Evolutionary conservation across 2,888 invertebrate species (phyloP).

Genomic region (Diogma glabrata): DNA sequence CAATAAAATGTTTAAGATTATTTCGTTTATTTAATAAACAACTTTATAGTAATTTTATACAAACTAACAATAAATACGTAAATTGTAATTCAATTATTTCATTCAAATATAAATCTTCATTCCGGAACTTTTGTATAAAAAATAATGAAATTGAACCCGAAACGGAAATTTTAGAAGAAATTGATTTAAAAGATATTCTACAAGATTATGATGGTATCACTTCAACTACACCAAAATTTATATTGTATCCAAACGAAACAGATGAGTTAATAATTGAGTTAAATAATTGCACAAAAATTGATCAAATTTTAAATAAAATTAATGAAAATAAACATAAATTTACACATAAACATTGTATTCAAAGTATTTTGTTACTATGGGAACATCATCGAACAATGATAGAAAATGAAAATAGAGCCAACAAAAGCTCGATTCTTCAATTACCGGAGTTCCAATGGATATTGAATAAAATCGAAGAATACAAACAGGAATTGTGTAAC

Average conservation of each 20-base stretch:
- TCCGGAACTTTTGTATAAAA: conserved; percentile 3
- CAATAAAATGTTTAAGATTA: no score
- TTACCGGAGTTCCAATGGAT: neutral
- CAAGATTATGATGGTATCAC: neutral
- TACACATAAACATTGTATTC: neutral
- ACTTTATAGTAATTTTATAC: no score
- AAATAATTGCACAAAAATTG: no score
- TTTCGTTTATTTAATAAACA: no score
- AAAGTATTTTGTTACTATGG: neutral
- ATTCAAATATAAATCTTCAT: no score
- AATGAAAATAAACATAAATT: neutral
- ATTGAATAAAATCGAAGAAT: neutral
- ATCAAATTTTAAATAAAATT: no score
- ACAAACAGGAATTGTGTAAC: neutral
- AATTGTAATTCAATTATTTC: no score
- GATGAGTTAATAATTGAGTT: neutral
- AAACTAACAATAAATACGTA: no score
- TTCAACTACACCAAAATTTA: neutral
- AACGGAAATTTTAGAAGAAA: neutral
- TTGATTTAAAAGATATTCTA: neutral
- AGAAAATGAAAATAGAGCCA: neutral
- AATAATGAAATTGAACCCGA: neutral
- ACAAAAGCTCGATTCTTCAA: neutral
- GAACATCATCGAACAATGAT: neutral
- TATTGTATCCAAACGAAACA: neutral